phyloP scores from a whole-genome alignment of 2,113 vertebrate genomes.

The Python bivittatus region DNA sequence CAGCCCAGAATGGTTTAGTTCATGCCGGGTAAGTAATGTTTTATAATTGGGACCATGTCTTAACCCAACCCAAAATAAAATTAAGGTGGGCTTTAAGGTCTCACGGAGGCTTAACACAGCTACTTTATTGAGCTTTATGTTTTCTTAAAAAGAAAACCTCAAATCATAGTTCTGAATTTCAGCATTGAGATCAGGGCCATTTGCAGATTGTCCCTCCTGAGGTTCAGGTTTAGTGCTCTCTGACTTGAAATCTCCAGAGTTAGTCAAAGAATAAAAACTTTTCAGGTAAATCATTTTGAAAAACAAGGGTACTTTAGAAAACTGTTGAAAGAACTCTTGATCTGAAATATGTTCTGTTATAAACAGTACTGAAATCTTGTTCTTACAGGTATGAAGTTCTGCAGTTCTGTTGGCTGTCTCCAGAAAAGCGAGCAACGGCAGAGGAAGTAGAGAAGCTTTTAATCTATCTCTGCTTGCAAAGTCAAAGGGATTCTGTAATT shows the following conservation, averaged over 20 bases:
- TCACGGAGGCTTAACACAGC: no score
- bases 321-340: neutral
- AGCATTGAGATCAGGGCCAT: neutral
- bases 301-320: neutral
- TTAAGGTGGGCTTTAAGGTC: no score
- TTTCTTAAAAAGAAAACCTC: no score
- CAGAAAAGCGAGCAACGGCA: constrained; percentile 89
- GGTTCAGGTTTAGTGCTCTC: neutral
- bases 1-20: no score
- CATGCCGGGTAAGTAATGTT: no score
- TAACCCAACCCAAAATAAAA: no score
- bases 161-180: no score
- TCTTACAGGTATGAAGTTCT: constrained; percentile 89
- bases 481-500: constrained; percentile 87
- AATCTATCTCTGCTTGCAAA: constrained; percentile 94
- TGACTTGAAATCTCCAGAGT: neutral
- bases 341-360: neutral
- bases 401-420: constrained; percentile 93
- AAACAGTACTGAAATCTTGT: constrained; percentile 14
- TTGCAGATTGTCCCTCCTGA: neutral
- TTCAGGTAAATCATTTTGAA: neutral
- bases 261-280: neutral
- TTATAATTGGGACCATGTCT: no score
- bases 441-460: constrained; percentile 93
- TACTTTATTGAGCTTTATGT: no score